Base-by-base conservation (phyloP, 2,888 invertebrate genomes). In the Thera obeliscata region DNA sequence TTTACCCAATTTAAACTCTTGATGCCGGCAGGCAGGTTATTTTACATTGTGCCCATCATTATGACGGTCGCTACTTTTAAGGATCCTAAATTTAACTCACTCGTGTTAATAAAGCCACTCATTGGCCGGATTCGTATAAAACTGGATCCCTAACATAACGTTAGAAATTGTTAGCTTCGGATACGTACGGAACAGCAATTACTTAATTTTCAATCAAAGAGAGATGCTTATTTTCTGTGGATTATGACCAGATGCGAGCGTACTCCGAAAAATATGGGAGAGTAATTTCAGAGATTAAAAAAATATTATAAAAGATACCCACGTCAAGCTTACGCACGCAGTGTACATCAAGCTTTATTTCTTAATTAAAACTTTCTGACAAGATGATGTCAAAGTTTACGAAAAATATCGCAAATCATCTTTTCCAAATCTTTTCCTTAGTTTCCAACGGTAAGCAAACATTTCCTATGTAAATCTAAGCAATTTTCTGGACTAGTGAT, bases 381-480 rank as follows among this genome's bases (percentile, higher is more conserved):
- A 56, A 43, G 49, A 56, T 50, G 50, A 65, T 46, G 46, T 60
- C 55, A 60, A 66, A 66, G 43, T 65, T 66, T 56, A n/a, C 11
- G 36, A 61, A 46, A 57, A 58, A 54, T 22, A 2, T 4, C 9
- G 36, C 5, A 62, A 61, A 54, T 61, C 70, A 5, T 22, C 22
- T 22, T 22, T 22, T 22, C 22, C 22, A 22, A 22, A 22, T 22
- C 22, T 22, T 22, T 22, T 22, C 22, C 22, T 22, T 22, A 22
- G 22, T 61, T 54, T 33, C 46, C 57, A 12, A 8, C 50, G 56
- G 61, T 69, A 73, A 64, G 68, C 68, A 74, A 78, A 78, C 70
- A 77, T 80, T 76, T 73, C 71, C 74, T 76, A 80, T 79, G 77
- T 60, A 77, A 81, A 81, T 78, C 68, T 70, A 75, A 71, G 22